Evolutionary conservation across 2,888 invertebrate genomes (phyloP), one percentile per base, ranked within the genome.

Genomic region (Andrena bucephala): DNA sequence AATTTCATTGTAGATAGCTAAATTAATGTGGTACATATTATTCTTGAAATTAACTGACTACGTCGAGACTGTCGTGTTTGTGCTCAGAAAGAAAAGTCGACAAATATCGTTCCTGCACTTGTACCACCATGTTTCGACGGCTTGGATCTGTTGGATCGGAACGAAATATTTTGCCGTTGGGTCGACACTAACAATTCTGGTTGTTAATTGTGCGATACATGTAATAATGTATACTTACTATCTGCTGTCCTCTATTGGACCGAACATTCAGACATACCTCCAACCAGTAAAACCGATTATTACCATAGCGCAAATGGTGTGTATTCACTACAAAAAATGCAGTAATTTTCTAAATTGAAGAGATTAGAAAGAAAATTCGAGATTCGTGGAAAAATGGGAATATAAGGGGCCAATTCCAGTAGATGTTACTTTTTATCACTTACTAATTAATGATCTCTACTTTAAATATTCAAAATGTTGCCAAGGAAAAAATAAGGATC

Each of bases 51-150:
- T 42, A 42, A 42, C 95, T 6, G 97, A 97, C 92, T 93, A 97
- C 0, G 83, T 95, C 0, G 97, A 97, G 93, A 97, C 97, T 0
- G 90, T 95, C 0, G 95, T 97, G 90, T 97, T 97, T 89, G 94
- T 96, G 6, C 91, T 97, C 84, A 95, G 97, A 81, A 96, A 96
- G 92, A 97, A 96, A 91, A 94, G 95, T 57, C 95, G 95, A 20
- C 97, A 97, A 94, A 95, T 97, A 27, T 68, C 80, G 24, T 72
- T 72, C 36, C 24, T 80, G 8, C 82, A 83, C 13, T 2, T 83
- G 27, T 97, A 97, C 89, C 97, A 97, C 92, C 97, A 97, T 82
- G 93, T 95, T 33, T 94, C 95, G 67, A 95, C 96, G 0, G 89
- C 96, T 16, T 87, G 20, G 20, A 20, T 20, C 20, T 0, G 0